Evolutionary conservation across 2,888 invertebrate species (phyloP).

Genomic region (Macaria liturata): DNA sequence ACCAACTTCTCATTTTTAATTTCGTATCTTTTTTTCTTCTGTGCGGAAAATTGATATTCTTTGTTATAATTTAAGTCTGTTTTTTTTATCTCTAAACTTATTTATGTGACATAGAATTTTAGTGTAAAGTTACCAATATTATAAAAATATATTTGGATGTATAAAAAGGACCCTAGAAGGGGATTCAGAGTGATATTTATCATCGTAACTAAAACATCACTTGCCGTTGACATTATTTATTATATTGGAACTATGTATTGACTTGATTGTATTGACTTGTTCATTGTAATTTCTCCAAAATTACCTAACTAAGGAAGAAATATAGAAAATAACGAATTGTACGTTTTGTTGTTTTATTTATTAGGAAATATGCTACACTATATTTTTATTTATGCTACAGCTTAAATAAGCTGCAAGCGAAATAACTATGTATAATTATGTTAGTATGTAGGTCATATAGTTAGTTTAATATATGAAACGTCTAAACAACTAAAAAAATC

Average conservation of each 20-base stretch:
- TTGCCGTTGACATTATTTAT: conserved; percentile 74
- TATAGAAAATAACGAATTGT: conserved; percentile 71
- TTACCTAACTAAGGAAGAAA: conserved; percentile 71
- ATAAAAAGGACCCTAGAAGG: conserved; percentile 36
- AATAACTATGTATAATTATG: too few species aligned
- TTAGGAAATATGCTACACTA: too few species aligned
- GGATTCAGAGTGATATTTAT: conserved; percentile 40
- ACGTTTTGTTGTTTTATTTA: conserved; percentile 42
- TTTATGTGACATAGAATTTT: conserved; percentile 75
- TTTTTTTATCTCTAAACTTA: conserved; percentile 66
- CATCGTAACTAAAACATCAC: conserved; percentile 49
- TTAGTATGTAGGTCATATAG: too few species aligned
- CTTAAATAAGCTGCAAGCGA: too few species aligned
- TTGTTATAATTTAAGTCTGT: conserved; percentile 59
- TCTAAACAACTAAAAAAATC: too few species aligned
- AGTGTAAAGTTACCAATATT: conserved; percentile 79
- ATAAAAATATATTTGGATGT: conserved; percentile 51
- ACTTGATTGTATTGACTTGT: conserved; percentile 49
- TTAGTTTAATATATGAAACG: too few species aligned
- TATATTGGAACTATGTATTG: conserved; percentile 58
- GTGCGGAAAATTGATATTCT: conserved; percentile 24
- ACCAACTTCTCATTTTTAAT: conserved; percentile 39
- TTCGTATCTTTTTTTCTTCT: conserved; percentile 24
- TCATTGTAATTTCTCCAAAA: conserved; percentile 58
- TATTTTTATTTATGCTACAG: too few species aligned